These are phyloP conservation scores for Magallana nippona DNA, from an alignment of 2,888 invertebrate species.

Conservation along the genomic window DNA sequence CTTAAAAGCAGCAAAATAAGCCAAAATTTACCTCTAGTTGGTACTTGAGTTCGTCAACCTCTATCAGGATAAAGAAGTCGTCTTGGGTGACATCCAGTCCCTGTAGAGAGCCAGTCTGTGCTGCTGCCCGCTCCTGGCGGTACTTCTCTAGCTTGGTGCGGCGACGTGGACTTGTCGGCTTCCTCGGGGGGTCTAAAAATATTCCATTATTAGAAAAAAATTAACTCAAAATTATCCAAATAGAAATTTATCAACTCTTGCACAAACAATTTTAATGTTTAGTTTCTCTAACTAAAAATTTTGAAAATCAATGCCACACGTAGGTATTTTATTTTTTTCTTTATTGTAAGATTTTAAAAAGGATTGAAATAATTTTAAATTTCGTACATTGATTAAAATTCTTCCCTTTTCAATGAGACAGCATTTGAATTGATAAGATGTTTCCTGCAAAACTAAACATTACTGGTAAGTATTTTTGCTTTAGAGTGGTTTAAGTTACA, in stretches of 20 bases:
- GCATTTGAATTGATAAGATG: too few relatives aligned
- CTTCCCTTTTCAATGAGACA: too few relatives aligned
- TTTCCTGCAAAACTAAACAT: too few relatives aligned
- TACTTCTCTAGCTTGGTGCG: slow-evolving; percentile 73
- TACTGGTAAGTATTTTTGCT: too few relatives aligned
- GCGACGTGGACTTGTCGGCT: slow-evolving; percentile 62
- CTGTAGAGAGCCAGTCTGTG: slow-evolving; percentile 59
- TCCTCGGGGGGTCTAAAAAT: slow-evolving; percentile 60
- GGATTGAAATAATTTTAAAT: too few relatives aligned
- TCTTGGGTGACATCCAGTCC: slow-evolving; percentile 72
- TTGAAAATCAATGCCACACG: too few relatives aligned
- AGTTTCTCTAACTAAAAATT: too few relatives aligned
- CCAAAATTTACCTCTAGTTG: slow-evolving; percentile 69
- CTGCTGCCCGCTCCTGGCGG: slow-evolving; percentile 71
- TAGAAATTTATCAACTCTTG: neutral
- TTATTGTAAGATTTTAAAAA: too few relatives aligned
- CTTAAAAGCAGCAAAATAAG: too few relatives aligned
- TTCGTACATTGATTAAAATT: too few relatives aligned
- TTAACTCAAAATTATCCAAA: neutral
- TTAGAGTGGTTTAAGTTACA: too few relatives aligned
- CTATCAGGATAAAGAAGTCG: slow-evolving; percentile 76
- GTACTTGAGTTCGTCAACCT: slow-evolving; percentile 78
- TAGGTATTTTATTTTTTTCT: too few relatives aligned
- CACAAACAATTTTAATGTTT: neutral
- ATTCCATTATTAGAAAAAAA: neutral